Base-by-base conservation (phyloP, 2,888 invertebrate genomes). In the Cylloceria caligata region DNA sequence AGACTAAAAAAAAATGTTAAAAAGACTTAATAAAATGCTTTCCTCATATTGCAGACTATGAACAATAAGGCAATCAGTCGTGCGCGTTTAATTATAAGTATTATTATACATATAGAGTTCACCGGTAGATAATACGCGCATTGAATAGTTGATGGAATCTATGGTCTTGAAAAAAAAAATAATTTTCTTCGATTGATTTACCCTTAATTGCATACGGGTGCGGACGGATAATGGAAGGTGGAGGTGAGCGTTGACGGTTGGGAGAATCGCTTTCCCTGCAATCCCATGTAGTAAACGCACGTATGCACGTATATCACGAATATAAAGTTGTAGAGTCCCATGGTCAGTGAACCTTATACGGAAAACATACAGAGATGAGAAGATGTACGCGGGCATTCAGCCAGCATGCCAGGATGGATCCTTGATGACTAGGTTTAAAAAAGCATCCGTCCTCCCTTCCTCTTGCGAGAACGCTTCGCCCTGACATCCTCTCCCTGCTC, bases 341-440 rank as follows among this genome's bases (percentile, higher is more conserved):
- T 19, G 47, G 21, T 68, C 49, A 13, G 27, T 49, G 11, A 9
- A 57, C n/a, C 47, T 19, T 13, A 49, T 13, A 5, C 42, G 24
- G 21, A 45, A 9, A 42, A 52, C 57, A 11, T 13, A 69, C 36
- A 65, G 30, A 42, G 60, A 69, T 30, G 34, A 64, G 34, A 47
- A 78, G 74, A 75, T 55, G 39, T 30, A 34, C 16, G 86, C 83
- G 87, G 87, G 87, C 87, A 88, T 90, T 89, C 88, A 88, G 88
- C 88, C 87, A 89, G 87, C 60, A 47, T 55, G 85, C 88, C 87
- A 86, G 87, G 89, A 88, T 87, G 87, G 87, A 90, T 89, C 88
- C 89, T 90, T 88, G 88, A 90, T 89, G 85, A 87, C 86, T 88
- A 87, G 87, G 87, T 89, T 88, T 88, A 88, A 90, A 90, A 89